These are phyloP conservation scores for Pachyramphus minor DNA, from an alignment of 2,113 vertebrate species.

Conservation along the genomic window DNA sequence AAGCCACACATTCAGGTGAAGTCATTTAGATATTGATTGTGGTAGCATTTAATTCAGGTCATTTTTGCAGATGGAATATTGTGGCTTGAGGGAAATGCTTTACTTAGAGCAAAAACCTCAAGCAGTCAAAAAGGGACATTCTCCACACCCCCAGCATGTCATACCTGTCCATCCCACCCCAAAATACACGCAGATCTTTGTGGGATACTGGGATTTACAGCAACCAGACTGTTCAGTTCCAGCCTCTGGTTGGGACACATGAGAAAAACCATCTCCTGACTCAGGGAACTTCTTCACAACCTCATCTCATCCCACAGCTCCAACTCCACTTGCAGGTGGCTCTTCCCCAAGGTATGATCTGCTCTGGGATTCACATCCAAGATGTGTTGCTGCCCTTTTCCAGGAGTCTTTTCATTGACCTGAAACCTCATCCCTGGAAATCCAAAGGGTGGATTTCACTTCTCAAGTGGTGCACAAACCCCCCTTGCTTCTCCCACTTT, in stretches of 20 bases:
- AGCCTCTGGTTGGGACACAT: rapidly evolving
- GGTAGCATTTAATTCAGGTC: not conserved
- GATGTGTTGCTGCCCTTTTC: not conserved
- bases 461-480: not conserved
- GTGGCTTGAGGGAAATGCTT: not conserved
- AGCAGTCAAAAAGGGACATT: not conserved
- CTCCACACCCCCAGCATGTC: not conserved
- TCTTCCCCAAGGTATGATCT: not conserved
- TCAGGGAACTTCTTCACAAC: not conserved
- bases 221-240: not conserved
- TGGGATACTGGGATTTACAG: not conserved
- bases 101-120: not conserved
- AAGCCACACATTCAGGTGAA: not conserved
- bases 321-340: not conserved
- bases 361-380: rapidly evolving
- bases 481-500: not conserved
- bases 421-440: not conserved
- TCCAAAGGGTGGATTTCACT: not conserved
- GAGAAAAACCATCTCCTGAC: not conserved
- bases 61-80: not conserved
- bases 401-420: not conserved
- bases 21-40: not conserved
- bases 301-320: not conserved
- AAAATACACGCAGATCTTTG: rapidly evolving
- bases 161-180: not conserved